Percentiles rank a stretch among this genome's conserved stretches.
Evolutionary conservation across 2,797 vertebrate species (phyloP).

Genomic region (Astyanax mexicanus): DNA sequence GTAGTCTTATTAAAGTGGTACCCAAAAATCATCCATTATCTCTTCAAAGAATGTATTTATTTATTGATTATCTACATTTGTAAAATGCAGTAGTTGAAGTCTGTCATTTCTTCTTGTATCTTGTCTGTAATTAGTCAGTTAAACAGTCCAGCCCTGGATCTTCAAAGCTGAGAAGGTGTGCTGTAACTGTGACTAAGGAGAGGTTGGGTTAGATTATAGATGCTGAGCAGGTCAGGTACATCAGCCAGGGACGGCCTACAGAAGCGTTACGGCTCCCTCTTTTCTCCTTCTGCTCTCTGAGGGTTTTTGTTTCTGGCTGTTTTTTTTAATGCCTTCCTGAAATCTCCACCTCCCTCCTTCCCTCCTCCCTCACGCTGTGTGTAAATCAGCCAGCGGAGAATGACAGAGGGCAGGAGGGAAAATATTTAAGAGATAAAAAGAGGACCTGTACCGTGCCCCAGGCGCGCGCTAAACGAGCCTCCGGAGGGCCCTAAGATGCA

Average conservation of each 20-base stretch:
- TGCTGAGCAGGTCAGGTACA: constrained; percentile 58
- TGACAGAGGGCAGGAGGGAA: constrained; percentile 84
- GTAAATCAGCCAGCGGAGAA: constrained; percentile 88
- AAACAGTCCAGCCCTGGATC: constrained; percentile 67
- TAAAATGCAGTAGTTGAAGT: constrained; percentile 44
- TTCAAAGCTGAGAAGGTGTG: constrained; percentile 74
- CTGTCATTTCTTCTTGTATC: constrained; percentile 72
- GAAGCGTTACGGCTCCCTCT: constrained; percentile 29
- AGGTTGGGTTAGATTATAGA: constrained; percentile 46
- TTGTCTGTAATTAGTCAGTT: constrained; percentile 77
- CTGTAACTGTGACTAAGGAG: constrained; percentile 54
- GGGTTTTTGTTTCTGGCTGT: too few relatives aligned
- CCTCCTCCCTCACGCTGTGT: constrained; percentile 77
- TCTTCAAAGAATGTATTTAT: too few relatives aligned
- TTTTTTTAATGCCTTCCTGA: constrained; percentile 84
- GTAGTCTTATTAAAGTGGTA: too few relatives aligned
- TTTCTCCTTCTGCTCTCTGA: constrained; percentile 61
- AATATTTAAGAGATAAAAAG: constrained; percentile 79
- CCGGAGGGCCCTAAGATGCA: constrained; percentile 85
- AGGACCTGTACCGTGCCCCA: constrained; percentile 78
- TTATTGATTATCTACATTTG: constrained; percentile 38
- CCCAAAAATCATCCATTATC: too few relatives aligned
- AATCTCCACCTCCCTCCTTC: constrained; percentile 76
- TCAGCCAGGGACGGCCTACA: constrained; percentile 50
- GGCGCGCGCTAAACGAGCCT: constrained; percentile 86